Evolutionary conservation across 2,113 vertebrate species (phyloP).

Genomic region (Galemys pyrenaicus): DNA sequence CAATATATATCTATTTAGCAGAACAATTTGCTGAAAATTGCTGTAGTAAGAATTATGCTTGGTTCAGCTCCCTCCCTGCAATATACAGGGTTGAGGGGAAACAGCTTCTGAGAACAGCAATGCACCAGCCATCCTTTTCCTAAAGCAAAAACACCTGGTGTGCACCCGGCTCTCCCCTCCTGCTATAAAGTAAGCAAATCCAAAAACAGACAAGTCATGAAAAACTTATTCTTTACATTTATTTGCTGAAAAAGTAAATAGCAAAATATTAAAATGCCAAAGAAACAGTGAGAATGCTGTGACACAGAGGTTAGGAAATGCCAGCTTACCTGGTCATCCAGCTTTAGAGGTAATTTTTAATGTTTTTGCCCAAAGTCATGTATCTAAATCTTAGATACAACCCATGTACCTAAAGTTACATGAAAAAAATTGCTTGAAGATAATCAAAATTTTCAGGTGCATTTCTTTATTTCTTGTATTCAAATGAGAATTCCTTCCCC

Average conservation of each 20-base stretch:
- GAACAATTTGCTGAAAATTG: conserved; percentile 78
- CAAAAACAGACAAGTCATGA: not conserved
- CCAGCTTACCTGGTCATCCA: not conserved
- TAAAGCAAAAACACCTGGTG: conserved; percentile 54
- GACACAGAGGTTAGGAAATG: not conserved
- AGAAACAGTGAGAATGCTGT: not conserved
- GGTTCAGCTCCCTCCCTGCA: conserved; percentile 27
- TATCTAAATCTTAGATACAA: no score
- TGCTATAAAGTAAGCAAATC: not conserved
- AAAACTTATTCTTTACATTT: not conserved
- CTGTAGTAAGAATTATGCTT: conserved; percentile 67
- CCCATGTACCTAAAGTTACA: conserved; percentile 37
- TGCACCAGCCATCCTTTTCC: not conserved
- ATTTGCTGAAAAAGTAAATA: not conserved
- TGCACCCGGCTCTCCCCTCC: not conserved
- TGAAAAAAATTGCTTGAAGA: not conserved
- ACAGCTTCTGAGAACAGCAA: not conserved
- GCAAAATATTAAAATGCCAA: not conserved
- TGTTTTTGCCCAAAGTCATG: not conserved
- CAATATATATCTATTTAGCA: conserved; percentile 82
- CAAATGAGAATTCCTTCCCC: not conserved
- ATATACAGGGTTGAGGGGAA: not conserved
- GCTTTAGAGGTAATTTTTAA: not conserved
- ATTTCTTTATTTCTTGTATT: conserved; percentile 24
- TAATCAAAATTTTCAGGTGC: not conserved